These are phyloP conservation scores for Zygothrica quintamaculata DNA, from an alignment of 2,888 invertebrate genomes.

Conservation along the genomic window DNA sequence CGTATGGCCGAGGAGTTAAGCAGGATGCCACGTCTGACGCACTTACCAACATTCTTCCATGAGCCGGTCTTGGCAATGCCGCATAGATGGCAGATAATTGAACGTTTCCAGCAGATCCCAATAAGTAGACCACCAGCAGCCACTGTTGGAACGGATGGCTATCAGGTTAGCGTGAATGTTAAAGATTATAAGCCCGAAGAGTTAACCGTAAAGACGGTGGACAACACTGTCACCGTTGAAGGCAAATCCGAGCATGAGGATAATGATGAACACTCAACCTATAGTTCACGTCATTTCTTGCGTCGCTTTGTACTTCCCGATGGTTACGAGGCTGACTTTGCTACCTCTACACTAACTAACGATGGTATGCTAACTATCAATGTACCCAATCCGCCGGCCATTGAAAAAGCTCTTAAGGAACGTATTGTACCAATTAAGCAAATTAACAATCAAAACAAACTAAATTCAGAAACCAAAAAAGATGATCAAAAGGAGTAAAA, in stretches of 20 bases:
- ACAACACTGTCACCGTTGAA: slow-evolving; percentile 89
- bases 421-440: slow-evolving; percentile 87
- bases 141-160: slow-evolving; percentile 87
- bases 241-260: slow-evolving; percentile 91
- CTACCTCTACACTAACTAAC: slow-evolving; percentile 90
- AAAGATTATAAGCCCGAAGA: slow-evolving; percentile 91
- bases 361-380: slow-evolving; percentile 90
- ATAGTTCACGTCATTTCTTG: slow-evolving; percentile 90
- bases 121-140: too few relatives aligned
- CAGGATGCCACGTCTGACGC: slow-evolving; percentile 54
- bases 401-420: slow-evolving; percentile 83
- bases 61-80: slow-evolving; percentile 50
- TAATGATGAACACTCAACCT: slow-evolving; percentile 89
- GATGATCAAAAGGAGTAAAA: too few relatives aligned
- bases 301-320: slow-evolving; percentile 90
- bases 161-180: slow-evolving; percentile 90
- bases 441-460: slow-evolving; percentile 81
- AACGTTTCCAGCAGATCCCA: slow-evolving; percentile 60
- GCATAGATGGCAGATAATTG: slow-evolving; percentile 58
- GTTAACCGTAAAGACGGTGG: slow-evolving; percentile 90
- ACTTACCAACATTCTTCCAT: slow-evolving; percentile 53
- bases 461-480: too few relatives aligned
- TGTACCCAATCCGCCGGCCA: slow-evolving; percentile 86
- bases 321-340: slow-evolving; percentile 89
- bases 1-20: slow-evolving; percentile 75